These are phyloP conservation scores for Orthosia incerta DNA, from an alignment of 2,888 invertebrate genomes.

Conservation along the genomic window DNA sequence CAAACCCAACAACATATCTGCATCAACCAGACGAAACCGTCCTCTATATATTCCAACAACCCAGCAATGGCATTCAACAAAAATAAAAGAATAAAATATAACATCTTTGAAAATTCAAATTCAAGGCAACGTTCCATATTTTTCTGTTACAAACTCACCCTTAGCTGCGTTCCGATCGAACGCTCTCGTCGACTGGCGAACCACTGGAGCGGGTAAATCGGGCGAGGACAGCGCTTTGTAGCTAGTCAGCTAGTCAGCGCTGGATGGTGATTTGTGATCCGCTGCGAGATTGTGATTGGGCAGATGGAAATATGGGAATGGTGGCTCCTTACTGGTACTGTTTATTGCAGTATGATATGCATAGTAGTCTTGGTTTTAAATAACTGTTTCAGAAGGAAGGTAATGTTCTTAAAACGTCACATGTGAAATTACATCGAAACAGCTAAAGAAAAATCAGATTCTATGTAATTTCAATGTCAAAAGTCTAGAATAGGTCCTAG, in stretches of 20 bases:
- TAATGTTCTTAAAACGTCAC: too few relatives aligned
- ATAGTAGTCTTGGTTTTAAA: too few relatives aligned
- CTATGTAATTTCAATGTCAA: too few relatives aligned
- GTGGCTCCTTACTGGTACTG: background rate
- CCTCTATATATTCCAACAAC: background rate
- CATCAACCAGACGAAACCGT: background rate
- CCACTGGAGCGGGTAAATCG: conserved; percentile 52
- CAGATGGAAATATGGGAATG: background rate
- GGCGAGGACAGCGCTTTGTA: conserved; percentile 47
- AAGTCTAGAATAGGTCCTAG: too few relatives aligned
- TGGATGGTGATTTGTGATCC: conserved; percentile 42
- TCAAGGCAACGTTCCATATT: conserved; percentile 31
- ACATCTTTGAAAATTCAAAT: conserved; percentile 28
- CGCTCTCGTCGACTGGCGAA: conserved; percentile 34
- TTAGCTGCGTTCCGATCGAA: conserved; percentile 44
- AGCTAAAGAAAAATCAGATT: too few relatives aligned
- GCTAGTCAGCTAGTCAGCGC: conserved; percentile 40
- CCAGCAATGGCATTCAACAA: too few relatives aligned
- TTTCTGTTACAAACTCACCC: conserved; percentile 33
- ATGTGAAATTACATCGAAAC: too few relatives aligned
- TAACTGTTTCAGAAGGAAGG: too few relatives aligned
- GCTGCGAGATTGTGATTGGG: conserved; percentile 20
- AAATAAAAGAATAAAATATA: background rate
- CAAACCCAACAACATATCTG: background rate
- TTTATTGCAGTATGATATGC: background rate